Evolutionary conservation across 2,113 vertebrate species (phyloP).

Genomic region (Hipposideros armiger): DNA sequence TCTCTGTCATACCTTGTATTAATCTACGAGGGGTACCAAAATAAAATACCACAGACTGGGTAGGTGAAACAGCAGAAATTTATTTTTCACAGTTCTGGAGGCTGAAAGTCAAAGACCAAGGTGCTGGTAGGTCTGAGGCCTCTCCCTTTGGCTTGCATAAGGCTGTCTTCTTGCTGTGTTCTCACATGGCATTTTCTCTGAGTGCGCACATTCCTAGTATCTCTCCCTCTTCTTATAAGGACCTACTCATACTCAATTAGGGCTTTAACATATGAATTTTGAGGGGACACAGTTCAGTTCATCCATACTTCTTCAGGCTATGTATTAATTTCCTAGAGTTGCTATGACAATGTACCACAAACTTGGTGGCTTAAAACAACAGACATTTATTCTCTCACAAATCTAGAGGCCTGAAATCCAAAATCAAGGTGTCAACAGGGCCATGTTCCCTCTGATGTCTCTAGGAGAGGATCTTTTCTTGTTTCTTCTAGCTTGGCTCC

Average conservation of each 20-base stretch:
- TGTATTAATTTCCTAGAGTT: background rate
- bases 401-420: background rate
- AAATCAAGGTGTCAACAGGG: background rate
- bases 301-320: background rate
- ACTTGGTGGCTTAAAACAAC: background rate
- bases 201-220: background rate
- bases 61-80: background rate
- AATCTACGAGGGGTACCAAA: background rate
- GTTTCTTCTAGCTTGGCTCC: background rate
- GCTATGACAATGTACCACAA: background rate
- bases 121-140: background rate
- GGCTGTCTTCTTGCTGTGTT: background rate
- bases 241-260: background rate
- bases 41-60: background rate
- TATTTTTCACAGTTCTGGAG: background rate
- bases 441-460: background rate
- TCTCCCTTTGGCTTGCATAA: background rate
- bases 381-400: background rate
- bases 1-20: background rate
- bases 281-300: background rate
- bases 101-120: background rate
- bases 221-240: background rate
- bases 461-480: background rate
- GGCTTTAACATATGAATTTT: background rate
- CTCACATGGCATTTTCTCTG: background rate